These are phyloP conservation scores for Nothoprocta perdicaria DNA, from an alignment of 2,113 vertebrate species.

Conservation along the genomic window DNA sequence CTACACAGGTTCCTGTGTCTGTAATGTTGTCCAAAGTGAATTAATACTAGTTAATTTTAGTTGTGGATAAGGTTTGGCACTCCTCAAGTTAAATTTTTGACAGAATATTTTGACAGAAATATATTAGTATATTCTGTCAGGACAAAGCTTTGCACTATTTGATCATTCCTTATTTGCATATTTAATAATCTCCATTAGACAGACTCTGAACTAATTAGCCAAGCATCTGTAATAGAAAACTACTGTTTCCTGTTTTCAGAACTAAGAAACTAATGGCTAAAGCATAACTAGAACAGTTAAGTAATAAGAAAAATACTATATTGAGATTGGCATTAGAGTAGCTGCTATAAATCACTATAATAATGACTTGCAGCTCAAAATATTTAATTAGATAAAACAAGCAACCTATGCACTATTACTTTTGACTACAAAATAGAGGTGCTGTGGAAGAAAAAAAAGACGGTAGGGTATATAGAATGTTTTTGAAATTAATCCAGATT, in stretches of 20 bases:
- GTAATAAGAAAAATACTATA: constrained; percentile 81
- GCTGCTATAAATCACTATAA: constrained; percentile 77
- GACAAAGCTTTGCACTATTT: constrained; percentile 80
- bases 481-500: neutral
- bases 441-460: neutral
- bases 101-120: constrained; percentile 35
- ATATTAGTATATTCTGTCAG: constrained; percentile 76
- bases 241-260: constrained; percentile 80
- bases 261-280: constrained; percentile 80
- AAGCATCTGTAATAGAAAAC: constrained; percentile 80
- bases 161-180: constrained; percentile 84
- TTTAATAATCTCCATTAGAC: constrained; percentile 82
- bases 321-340: constrained; percentile 73
- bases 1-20: neutral
- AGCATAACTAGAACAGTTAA: constrained; percentile 79
- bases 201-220: constrained; percentile 82
- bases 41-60: neutral
- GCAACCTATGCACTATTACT: constrained; percentile 47
- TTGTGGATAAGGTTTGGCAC: neutral
- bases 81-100: neutral
- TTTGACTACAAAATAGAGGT: constrained; percentile 6
- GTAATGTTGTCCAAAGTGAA: neutral
- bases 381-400: constrained; percentile 70
- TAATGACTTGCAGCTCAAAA: constrained; percentile 73
- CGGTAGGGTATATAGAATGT: accelerated